Evolutionary conservation across 2,797 vertebrate species (phyloP).

Genomic region (Peromyscus nudipes): DNA sequence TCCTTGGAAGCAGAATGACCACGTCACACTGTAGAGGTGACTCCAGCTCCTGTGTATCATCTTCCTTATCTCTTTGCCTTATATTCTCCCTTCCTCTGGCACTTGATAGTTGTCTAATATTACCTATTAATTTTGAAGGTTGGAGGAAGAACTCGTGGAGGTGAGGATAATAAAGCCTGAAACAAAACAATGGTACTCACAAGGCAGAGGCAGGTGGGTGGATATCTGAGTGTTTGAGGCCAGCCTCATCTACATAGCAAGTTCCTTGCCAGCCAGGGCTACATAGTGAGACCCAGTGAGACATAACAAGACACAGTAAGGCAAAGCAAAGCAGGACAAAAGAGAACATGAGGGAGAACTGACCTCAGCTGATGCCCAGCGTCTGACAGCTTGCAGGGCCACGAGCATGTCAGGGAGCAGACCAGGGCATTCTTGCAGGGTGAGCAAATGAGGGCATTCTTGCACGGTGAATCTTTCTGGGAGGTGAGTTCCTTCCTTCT

Average conservation of each 20-base stretch:
- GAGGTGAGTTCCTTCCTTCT: background rate
- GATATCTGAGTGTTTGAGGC: background rate
- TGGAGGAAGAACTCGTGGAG: background rate
- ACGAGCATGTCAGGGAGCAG: background rate
- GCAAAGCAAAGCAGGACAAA: background rate
- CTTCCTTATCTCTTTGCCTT: background rate
- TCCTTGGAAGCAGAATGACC: background rate
- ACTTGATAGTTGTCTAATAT: background rate
- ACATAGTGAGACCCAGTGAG: background rate
- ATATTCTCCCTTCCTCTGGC: background rate
- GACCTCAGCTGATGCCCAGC: background rate
- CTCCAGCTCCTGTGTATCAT: background rate
- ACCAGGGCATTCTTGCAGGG: no score
- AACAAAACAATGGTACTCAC: background rate
- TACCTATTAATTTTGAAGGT: slow-evolving; percentile 20
- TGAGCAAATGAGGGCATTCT: no score
- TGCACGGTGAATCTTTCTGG: background rate
- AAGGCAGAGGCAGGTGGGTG: background rate
- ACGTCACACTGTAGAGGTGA: background rate
- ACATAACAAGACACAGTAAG: no score
- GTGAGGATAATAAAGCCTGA: background rate
- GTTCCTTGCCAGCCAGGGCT: background rate
- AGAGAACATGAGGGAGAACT: background rate
- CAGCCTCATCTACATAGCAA: background rate
- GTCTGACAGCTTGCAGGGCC: background rate